Evolutionary conservation across 2,888 invertebrate genomes (phyloP), one percentile per base, ranked within the genome.

Genomic region (Trichogramma dendrolimi): DNA sequence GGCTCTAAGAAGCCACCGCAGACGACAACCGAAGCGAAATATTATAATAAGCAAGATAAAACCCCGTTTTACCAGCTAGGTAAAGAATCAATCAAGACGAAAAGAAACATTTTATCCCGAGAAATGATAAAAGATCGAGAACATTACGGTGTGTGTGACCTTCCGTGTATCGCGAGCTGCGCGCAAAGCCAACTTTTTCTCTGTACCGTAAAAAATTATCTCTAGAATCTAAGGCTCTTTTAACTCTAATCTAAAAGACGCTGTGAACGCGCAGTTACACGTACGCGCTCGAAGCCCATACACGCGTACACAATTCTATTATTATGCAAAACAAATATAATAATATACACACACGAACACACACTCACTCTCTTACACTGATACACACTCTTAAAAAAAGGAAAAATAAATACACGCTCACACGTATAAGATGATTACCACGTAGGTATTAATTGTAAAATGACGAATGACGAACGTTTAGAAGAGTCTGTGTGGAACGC

Each of bases 371-470:
- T 5, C 11, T 1, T 38, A 27, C 50, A 42, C 5, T 47, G 40
- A 60, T 7, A 60, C 11, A 55, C 40, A 52, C 39, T 27, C 27
- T 27, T 27, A 27, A 27, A 27, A 27, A 27, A 27, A 27, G 27
- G 27, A 27, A 27, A 27, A 6, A 52, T 27, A 50, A 27, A 64
- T 4, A 14, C 52, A 55, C 58, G 10, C 5, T 51, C 44, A 60
- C 48, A 39, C 48, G 51, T 51, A 49, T 47, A 10, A 47, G 43
- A 38, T 27, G 27, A 27, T 27, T 27, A 27, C 27, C 27, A 47
- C 55, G 55, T 58, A 64, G 59, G 41, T 51, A 63, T 46, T 48
- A 53, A 57, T 60, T 50, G 46, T 62, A 55, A 62, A 58, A 46
- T 27, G 42, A 48, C 10, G 58, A 60, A 53, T 43, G 43, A 46